A percentile compares a stretch with the other conserved stretches of the same genome.
phyloP scores from a whole-genome alignment of 2,113 vertebrate genomes.

The Alaudala cheleensis region DNA sequence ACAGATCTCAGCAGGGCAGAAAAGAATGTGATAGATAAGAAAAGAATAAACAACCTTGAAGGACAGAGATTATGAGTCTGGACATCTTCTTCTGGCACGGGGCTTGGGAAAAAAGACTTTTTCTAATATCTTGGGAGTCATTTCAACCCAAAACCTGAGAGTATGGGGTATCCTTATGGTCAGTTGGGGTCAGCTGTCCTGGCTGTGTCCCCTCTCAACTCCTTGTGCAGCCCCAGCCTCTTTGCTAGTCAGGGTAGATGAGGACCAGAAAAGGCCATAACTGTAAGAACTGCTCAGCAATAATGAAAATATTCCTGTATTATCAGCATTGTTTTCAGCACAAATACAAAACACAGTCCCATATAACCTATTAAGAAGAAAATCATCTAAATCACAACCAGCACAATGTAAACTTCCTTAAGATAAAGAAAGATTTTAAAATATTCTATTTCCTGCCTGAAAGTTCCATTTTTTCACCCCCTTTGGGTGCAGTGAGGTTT shows the following conservation, averaged over 20 bases:
- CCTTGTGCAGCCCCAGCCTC: neutral
- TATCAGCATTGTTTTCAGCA: neutral
- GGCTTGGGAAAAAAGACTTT: too few species aligned
- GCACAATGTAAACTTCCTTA: neutral
- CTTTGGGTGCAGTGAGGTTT: neutral
- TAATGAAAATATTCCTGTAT: neutral
- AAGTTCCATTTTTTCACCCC: neutral
- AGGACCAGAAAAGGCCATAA: neutral
- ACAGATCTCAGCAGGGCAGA: too few species aligned
- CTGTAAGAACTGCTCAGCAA: neutral
- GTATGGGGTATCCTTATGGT: neutral
- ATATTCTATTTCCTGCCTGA: neutral
- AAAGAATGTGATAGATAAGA: too few species aligned
- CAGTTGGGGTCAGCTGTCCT: neutral
- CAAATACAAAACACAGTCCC: neutral
- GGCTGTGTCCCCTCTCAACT: neutral
- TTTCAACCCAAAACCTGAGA: too few species aligned
- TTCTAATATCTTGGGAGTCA: too few species aligned
- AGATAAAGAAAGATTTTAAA: neutral
- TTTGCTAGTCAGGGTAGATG: too few species aligned
- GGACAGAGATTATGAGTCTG: too few species aligned
- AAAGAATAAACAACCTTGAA: too few species aligned
- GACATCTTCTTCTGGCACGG: too few species aligned
- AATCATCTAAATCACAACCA: neutral
- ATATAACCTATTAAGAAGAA: neutral